phyloP scores from a whole-genome alignment of 2,113 vertebrate species.

The Cyanoramphus novaezelandiae region DNA sequence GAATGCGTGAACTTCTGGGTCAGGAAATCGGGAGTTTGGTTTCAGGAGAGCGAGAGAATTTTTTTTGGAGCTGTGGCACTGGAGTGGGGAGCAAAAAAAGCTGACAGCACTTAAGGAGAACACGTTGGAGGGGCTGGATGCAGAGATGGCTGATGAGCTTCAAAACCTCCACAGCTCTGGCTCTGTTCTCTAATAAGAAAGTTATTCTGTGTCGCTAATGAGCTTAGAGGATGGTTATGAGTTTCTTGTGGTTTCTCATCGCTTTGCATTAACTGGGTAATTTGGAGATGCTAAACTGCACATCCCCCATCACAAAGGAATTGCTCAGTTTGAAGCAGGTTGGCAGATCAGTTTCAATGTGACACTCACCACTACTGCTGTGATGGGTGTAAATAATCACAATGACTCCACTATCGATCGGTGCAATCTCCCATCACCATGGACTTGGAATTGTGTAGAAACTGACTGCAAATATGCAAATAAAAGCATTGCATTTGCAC shows the following conservation, averaged over 20 bases:
- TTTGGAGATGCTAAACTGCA: background rate
- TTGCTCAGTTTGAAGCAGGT: background rate
- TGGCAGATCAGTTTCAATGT: background rate
- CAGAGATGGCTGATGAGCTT: background rate
- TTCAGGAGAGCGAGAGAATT: background rate
- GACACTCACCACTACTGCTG: background rate
- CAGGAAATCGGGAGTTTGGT: background rate
- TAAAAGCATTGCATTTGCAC: background rate
- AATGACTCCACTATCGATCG: fast-evolving
- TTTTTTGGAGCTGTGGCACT: background rate
- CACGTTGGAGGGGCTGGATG: background rate
- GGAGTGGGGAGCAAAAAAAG: background rate
- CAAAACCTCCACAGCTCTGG: background rate
- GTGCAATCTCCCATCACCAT: background rate
- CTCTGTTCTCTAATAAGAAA: background rate
- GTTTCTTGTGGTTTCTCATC: background rate
- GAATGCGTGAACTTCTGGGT: background rate
- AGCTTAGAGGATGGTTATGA: background rate
- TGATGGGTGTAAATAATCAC: background rate
- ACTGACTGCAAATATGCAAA: background rate
- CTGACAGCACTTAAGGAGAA: background rate
- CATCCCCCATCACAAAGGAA: background rate
- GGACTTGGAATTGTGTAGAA: background rate
- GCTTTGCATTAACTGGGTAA: background rate
- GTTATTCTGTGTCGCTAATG: background rate